Percentiles rank a stretch among this genome's conserved stretches.
These are phyloP conservation scores for Paguma larvata DNA, from an alignment of 2,797 vertebrate species.

Conservation along the genomic window DNA sequence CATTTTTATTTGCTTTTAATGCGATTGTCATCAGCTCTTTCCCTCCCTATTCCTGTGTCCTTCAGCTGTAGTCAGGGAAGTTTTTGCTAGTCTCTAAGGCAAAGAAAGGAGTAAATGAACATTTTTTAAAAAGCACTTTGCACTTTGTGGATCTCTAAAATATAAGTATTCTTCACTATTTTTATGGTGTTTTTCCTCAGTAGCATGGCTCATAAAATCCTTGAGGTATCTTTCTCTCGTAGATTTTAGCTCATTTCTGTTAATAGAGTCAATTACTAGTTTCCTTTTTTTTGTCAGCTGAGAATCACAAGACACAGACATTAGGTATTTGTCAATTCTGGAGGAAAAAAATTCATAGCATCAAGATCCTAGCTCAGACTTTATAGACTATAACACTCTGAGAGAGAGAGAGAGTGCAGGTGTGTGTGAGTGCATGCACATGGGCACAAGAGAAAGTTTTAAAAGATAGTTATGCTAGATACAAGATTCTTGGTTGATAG, in stretches of 20 bases:
- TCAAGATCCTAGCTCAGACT: background rate
- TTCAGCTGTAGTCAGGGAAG: background rate
- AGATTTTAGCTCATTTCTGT: conserved; percentile 14
- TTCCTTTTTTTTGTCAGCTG: background rate
- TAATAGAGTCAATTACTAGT: background rate
- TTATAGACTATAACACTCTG: background rate
- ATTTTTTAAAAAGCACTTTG: background rate
- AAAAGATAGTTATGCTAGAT: background rate
- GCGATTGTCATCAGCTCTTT: background rate
- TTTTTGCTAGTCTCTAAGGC: background rate
- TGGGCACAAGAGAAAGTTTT: background rate
- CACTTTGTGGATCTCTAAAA: conserved; percentile 5
- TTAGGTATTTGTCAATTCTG: conserved; percentile 23
- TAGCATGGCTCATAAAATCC: background rate
- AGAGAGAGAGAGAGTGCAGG: background rate
- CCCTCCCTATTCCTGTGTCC: background rate
- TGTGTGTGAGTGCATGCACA: background rate
- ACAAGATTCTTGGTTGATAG: background rate
- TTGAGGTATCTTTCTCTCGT: background rate
- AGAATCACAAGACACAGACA: background rate
- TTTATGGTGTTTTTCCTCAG: conserved; percentile 24
- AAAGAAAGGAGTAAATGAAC: background rate
- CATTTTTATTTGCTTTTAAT: conserved; percentile 14
- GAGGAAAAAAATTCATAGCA: background rate
- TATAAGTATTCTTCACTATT: background rate